Base-by-base conservation (phyloP, 2,888 invertebrate genomes). In the Nipponacmea schrenckii region DNA sequence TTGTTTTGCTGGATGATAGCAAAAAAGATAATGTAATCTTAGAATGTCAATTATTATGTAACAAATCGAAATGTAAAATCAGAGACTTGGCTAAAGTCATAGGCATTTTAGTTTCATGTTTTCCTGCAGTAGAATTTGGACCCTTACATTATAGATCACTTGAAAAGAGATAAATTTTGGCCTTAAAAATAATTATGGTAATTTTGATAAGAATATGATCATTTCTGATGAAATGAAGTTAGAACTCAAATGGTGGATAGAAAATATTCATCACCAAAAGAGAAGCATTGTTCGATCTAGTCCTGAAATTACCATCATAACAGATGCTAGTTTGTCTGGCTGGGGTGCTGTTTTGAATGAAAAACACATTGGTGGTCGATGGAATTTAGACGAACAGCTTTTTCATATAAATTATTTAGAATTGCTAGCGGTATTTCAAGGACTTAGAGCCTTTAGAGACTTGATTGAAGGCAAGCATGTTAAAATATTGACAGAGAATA, bases 401-500 rank as follows among this genome's bases (percentile, higher is more conserved):
- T 31, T 31, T 31, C 31, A 31, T 7, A 31, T 31, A 31, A 31
- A 31, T 31, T 4, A 31, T 31, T 7, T 31, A 31, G 46, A 17
- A 17, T 48, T 48, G 48, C n/a, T n/a, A n/a, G n/a, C n/a, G 15
- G 62, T 64, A 44, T 64, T 63, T 14, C 44, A 45, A 7, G 63
- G 45, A 15, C 17, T 73, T 8, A 69, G 44, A 26, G n/a, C n/a
- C n/a, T n/a, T 64, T 39, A 5, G 44, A n/a, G 24, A 67, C 15
- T 15, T 62, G 20, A 14, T 39, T 17, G 15, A 17, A 4, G 46
- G 26, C 2, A 63, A 63, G 26, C 69, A 69, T 64, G 46, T 69
- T n/a, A 17, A 69, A 12, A 44, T 71, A 3, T n/a, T 24, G 45
- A 56, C 70, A 26, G 70, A 73, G 24, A 73, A 70, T 27, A 73